Conservation (phyloP, 1,140 invertebrate species). For the Tribolium madens region DNA sequence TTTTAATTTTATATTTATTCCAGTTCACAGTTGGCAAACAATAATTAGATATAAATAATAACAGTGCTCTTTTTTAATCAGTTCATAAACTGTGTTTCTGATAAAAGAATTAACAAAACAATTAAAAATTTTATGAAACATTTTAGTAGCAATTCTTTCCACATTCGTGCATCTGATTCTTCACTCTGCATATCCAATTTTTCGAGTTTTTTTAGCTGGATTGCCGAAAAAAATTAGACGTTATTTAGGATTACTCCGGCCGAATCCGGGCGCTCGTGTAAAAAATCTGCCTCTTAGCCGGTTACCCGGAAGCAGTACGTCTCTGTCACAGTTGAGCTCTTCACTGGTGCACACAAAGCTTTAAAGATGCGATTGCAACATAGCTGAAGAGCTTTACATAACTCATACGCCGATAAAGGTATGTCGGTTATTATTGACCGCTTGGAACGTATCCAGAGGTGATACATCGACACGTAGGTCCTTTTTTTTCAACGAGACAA, state of each 20-base stretch:
- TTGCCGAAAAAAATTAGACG: background rate
- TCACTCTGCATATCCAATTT: too few relatives aligned
- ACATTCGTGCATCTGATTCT: too few relatives aligned
- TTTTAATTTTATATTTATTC: too few relatives aligned
- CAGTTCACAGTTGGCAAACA: too few relatives aligned
- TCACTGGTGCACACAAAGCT: constrained; percentile 20
- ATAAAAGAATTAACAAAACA: too few relatives aligned
- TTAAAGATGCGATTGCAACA: constrained; percentile 17
- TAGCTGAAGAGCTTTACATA: constrained; percentile 12
- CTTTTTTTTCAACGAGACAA: background rate
- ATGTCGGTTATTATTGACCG: constrained; percentile 21
- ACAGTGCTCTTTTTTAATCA: too few relatives aligned
- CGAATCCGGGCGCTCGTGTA: background rate
- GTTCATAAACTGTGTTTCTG: too few relatives aligned
- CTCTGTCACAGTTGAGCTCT: background rate
- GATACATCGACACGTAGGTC: constrained; percentile 11
- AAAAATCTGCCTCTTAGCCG: constrained; percentile 6
- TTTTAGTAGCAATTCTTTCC: too few relatives aligned
- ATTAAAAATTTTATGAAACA: too few relatives aligned
- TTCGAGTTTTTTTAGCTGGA: too few relatives aligned
- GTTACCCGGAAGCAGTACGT: constrained; percentile 9
- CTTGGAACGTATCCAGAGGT: constrained; percentile 7
- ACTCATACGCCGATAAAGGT: constrained; percentile 14
- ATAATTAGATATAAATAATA: too few relatives aligned
- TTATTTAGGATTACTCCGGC: background rate